Evolutionary conservation across 2,113 vertebrate genomes (phyloP).

Genomic region (Salvator merianae): DNA sequence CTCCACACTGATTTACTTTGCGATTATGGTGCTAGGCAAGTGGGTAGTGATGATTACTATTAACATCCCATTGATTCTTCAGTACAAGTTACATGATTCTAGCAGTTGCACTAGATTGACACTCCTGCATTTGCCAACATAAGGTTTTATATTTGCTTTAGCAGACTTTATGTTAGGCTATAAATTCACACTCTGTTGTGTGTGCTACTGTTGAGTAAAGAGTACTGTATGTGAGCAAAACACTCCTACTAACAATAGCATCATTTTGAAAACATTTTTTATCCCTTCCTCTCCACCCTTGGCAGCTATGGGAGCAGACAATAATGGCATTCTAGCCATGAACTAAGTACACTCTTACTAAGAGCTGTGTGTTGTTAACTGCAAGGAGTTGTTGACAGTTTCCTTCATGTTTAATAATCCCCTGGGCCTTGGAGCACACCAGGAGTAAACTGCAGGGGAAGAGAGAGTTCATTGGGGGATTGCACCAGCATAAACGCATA

Average conservation of each 20-base stretch:
- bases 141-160: constrained; percentile 2
- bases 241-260: not conserved
- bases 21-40: no score
- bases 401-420: constrained; percentile 21
- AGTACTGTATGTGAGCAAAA: not conserved
- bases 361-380: constrained; percentile 14
- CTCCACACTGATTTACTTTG: no score
- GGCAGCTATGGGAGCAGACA: not conserved
- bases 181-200: not conserved
- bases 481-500: constrained; percentile 48
- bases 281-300: constrained; percentile 10
- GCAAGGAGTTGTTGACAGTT: constrained; percentile 46
- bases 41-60: no score
- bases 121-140: not conserved
- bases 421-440: constrained; percentile 57
- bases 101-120: not conserved
- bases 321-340: not conserved
- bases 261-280: constrained; percentile 13
- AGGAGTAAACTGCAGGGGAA: constrained; percentile 51
- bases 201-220: not conserved
- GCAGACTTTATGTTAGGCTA: not conserved
- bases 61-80: not conserved
- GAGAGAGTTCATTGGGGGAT: constrained; percentile 41
- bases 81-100: not conserved
- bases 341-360: not conserved